Percentiles rank a stretch among this genome's conserved stretches.
These are phyloP conservation scores for Tolmerus cingulatus DNA, from an alignment of 2,888 invertebrate species.

Conservation along the genomic window DNA sequence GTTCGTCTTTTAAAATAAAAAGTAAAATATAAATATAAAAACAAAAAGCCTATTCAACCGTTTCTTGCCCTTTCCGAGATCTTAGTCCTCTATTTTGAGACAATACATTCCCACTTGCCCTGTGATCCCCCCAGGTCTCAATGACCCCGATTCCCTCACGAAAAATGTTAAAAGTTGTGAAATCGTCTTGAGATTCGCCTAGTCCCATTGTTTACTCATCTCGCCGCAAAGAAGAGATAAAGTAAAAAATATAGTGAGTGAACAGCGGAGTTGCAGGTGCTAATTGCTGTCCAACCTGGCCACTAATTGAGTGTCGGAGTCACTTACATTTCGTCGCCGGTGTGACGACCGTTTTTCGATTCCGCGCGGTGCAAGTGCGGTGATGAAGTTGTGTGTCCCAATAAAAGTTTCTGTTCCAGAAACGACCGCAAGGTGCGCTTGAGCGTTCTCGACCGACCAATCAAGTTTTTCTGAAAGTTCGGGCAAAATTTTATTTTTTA, in stretches of 20 bases:
- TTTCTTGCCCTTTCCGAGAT: background rate
- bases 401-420: background rate
- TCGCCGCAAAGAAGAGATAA: background rate
- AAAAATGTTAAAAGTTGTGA: background rate
- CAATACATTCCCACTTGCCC: background rate
- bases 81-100: background rate
- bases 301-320: slow-evolving; percentile 1
- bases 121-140: background rate
- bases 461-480: slow-evolving; percentile 26
- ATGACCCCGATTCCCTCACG: slow-evolving; percentile 7
- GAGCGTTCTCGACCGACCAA: background rate
- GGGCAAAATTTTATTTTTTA: background rate
- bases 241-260: slow-evolving; percentile 1
- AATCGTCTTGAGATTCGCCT: background rate
- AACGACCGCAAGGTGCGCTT: slow-evolving; percentile 12
- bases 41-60: background rate
- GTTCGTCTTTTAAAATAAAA: background rate
- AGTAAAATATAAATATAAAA: background rate
- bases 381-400: background rate
- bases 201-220: background rate
- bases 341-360: background rate
- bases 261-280: slow-evolving; percentile 39
- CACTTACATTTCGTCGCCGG: slow-evolving; percentile 26
- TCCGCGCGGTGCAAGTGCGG: background rate
- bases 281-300: slow-evolving; percentile 34